Evolutionary conservation across 2,888 invertebrate species (phyloP), one percentile per base, ranked within the genome.

Genomic region (Caenorhabditis sinica): DNA sequence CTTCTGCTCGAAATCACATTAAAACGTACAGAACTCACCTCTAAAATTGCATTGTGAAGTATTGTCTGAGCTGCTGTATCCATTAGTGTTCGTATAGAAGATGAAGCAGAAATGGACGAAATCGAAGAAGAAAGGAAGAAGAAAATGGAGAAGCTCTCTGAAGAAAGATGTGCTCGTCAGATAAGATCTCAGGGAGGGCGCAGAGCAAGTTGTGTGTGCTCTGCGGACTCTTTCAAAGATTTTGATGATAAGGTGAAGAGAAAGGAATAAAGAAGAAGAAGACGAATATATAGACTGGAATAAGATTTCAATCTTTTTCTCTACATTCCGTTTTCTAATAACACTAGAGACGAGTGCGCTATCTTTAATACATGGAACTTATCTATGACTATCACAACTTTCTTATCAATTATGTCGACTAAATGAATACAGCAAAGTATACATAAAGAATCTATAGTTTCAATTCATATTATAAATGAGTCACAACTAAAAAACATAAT

Each of bases 161-260:
- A 60, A 72, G 76, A 76, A 60, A 77, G 77, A 77, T 77, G 77
- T 51, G 77, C 77, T 77, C 77, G 30, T 36, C n/a, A 33, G 77
- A 77, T 77, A 77, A 77, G 43, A 77, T 77, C 77, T 77, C 53
- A 28, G 69, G 40, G 71, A 33, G 72, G 30, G 77, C 60, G 69
- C 49, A 69, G 61, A 77, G 77, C 61, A 77, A 79, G 79, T 79
- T 79, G 79, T 79, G 69, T 40, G 61, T 63, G 63, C 61, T 40
- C 45, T 11, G 28, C 60, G 76, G 76, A 58, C 63, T 61, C 68
- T 33, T 40, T 33, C 63, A 63, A 36, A 77, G 71, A 71, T 71
- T 60, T 56, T 53, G 71, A 77, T 77, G 77, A 77, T 77, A 77
- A 77, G 66, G 56, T 43, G 65, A 20, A 65, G 43, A 17, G 30